Base-by-base conservation (phyloP, 1,140 invertebrate genomes). In the Maconellicoccus hirsutus region DNA sequence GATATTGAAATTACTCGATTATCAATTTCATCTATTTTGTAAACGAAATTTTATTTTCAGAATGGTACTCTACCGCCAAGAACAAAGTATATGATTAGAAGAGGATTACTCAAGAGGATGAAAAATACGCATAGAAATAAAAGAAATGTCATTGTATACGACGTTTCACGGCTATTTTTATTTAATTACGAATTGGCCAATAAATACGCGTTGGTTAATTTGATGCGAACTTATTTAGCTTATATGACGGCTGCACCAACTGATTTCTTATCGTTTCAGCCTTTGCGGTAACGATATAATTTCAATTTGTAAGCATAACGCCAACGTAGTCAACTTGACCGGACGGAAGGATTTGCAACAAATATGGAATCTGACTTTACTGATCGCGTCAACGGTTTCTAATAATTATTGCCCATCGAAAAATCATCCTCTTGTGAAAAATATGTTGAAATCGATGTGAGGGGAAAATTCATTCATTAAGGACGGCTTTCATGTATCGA, bases 401-500 rank as follows among this genome's bases (percentile, higher is more conserved):
- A 84, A 87, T 73, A 86, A 89, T 74, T 85, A 86, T 74, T 83
- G 86, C 74, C 86, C 86, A 33, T 93, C 90, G 87, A 82, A 85
- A 10, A 78, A 83, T 21, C 90, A 94, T 84, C 93, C 42, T 3
- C 91, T 96, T 76, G 93, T 93, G 73, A 87, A 88, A 77, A 86
- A 87, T 75, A 79, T 96, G 72, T 84, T 96, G 71, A 87, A 94
- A 77, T 89, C 89, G 4, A 80, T 96, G 89, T 94, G 81, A 85
- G 87, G 83, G 19, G 2, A 70, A 10, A 42, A 33, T 29, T 61
- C n/a, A 71, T 61, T 10, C 39, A 42, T 59, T 73, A n/a, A n/a
- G n/a, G 52, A 27, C 10, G 6, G 14, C 19, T 10, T 23, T 39
- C n/a, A 63, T 63, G n/a, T n/a, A n/a, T n/a, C n/a, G n/a, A n/a